Percentiles rank a stretch among this genome's conserved stretches.
These are phyloP conservation scores for Stegostoma tigrinum DNA, from an alignment of 2,113 vertebrate genomes.

Conservation along the genomic window DNA sequence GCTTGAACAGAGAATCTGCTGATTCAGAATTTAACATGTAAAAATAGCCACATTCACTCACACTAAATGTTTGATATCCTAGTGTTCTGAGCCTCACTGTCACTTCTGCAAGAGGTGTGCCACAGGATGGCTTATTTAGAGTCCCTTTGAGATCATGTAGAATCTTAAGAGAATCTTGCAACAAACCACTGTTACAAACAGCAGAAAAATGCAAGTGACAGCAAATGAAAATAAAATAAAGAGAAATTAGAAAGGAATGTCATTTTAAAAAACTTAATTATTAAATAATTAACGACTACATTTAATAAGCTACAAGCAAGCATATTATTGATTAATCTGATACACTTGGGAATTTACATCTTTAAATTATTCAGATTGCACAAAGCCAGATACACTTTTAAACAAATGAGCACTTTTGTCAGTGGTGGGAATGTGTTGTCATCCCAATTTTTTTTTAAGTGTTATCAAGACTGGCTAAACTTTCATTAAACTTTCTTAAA, in stretches of 20 bases:
- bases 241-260: not conserved
- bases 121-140: not conserved
- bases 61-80: not conserved
- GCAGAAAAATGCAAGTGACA: not conserved
- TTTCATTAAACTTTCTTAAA: not conserved
- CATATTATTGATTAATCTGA: not conserved
- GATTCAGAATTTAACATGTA: not conserved
- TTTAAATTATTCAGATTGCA: not conserved
- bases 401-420: not conserved
- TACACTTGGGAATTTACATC: not conserved
- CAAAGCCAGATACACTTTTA: not conserved
- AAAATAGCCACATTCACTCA: conserved; percentile 8
- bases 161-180: not conserved
- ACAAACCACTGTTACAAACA: not conserved
- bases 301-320: not conserved
- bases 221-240: not conserved
- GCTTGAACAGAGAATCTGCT: not conserved
- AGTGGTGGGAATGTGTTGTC: not conserved
- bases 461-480: not conserved
- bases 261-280: conserved; percentile 2
- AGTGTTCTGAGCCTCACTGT: not conserved
- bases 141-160: not conserved
- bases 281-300: not conserved
- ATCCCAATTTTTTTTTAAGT: not conserved
- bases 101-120: not conserved